Percentiles rank a stretch among this genome's conserved stretches.
These are phyloP conservation scores for Thamnophis elegans DNA, from an alignment of 2,797 vertebrate species.

Conservation along the genomic window DNA sequence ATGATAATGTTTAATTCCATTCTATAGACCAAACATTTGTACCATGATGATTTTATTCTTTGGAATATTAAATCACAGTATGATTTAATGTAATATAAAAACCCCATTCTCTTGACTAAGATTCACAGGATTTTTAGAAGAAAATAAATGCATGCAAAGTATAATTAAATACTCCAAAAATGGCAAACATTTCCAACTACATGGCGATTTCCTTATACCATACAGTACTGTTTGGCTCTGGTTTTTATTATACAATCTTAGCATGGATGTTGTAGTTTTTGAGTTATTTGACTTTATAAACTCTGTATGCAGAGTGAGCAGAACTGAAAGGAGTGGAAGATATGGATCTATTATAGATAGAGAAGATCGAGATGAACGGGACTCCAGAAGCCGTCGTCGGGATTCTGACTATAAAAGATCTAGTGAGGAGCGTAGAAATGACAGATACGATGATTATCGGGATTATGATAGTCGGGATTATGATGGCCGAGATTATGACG, in stretches of 20 bases:
- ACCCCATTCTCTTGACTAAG: not conserved
- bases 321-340: constrained; percentile 93
- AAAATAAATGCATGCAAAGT: not conserved
- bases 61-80: not conserved
- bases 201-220: not conserved
- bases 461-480: constrained; percentile 87
- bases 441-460: constrained; percentile 89
- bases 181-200: not conserved
- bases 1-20: not conserved
- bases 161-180: not conserved
- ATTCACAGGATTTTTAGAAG: not conserved
- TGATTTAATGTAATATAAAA: not conserved
- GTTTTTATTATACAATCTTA: not conserved
- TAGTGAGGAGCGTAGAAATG: constrained; percentile 86
- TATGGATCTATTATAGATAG: constrained; percentile 91
- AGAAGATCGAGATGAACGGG: constrained; percentile 86
- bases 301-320: constrained; percentile 80
- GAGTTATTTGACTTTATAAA: not conserved
- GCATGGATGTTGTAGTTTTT: not conserved
- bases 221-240: not conserved
- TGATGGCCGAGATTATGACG: constrained; percentile 43
- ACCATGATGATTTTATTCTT: not conserved
- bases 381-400: constrained; percentile 81
- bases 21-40: not conserved
- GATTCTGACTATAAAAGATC: constrained; percentile 87